Evolutionary conservation across 2,888 invertebrate genomes (phyloP).

Genomic region (Orchestes rusci): DNA sequence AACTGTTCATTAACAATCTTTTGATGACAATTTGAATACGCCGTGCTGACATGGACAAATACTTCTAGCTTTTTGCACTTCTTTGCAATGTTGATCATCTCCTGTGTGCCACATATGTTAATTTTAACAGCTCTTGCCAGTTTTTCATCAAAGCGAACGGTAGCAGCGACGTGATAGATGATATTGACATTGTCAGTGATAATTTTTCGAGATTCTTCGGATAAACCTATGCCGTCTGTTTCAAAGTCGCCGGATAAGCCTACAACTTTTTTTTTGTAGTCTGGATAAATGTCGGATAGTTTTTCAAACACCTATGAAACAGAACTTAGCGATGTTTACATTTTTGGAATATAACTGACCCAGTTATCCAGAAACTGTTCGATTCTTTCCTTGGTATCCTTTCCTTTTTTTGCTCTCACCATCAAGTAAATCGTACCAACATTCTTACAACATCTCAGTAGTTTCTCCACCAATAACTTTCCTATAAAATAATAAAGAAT

Average conservation of each 20-base stretch:
- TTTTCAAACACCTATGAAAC: slow-evolving; percentile 12
- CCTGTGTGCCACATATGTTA: slow-evolving; percentile 58
- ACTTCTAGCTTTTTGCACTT: slow-evolving; percentile 51
- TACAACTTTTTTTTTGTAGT: slow-evolving; percentile 49
- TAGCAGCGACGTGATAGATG: slow-evolving; percentile 68
- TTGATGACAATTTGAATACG: slow-evolving; percentile 28
- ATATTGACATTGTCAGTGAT: neutral
- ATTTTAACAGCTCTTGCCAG: slow-evolving; percentile 57
- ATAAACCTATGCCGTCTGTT: slow-evolving; percentile 47
- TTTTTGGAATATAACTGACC: slow-evolving; percentile 40
- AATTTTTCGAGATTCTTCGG: slow-evolving; percentile 39
- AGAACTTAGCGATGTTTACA: neutral
- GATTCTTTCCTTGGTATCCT: slow-evolving; percentile 27
- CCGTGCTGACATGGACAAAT: slow-evolving; percentile 31
- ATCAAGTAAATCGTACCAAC: slow-evolving; percentile 33
- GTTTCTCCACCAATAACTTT: slow-evolving; percentile 33
- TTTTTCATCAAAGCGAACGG: slow-evolving; percentile 64
- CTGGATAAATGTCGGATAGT: slow-evolving; percentile 46
- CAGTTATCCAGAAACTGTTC: slow-evolving; percentile 53
- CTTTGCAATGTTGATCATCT: slow-evolving; percentile 56
- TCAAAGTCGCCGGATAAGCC: slow-evolving; percentile 51
- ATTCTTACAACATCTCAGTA: slow-evolving; percentile 36
- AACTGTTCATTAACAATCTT: slow-evolving; percentile 28
- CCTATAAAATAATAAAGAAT: slow-evolving; percentile 22
- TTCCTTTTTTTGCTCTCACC: slow-evolving; percentile 34